These are phyloP conservation scores for Gnathonemus echidnorhynchus DNA, from an alignment of 2,113 vertebrate species.

Conservation along the genomic window DNA sequence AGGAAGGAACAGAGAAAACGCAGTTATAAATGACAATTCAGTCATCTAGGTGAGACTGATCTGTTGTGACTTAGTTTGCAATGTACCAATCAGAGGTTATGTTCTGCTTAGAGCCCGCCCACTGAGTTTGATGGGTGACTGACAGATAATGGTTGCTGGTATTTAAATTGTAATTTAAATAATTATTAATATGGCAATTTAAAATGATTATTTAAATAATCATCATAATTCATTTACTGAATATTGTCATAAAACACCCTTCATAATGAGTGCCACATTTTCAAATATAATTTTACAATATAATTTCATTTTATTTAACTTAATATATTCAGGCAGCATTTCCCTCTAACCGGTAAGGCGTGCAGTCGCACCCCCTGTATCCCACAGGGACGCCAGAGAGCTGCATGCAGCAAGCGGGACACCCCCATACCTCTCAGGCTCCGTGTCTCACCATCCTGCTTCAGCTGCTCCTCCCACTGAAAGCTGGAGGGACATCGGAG, in stretches of 20 bases:
- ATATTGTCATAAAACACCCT: not conserved
- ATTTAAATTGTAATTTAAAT: not conserved
- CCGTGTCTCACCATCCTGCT: constrained; percentile 65
- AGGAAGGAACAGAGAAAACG: too few relatives aligned
- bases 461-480: constrained; percentile 84
- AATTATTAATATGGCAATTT: not conserved
- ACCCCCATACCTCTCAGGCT: constrained; percentile 70
- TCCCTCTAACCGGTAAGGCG: not conserved
- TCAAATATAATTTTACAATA: not conserved
- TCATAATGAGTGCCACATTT: not conserved
- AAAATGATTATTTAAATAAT: not conserved
- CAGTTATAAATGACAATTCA: too few relatives aligned
- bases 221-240: not conserved
- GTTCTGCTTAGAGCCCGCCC: not conserved
- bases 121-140: not conserved
- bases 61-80: too few relatives aligned
- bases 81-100: not conserved
- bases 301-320: not conserved
- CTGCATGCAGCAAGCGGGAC: not conserved
- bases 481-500: constrained; percentile 53
- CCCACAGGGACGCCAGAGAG: not conserved
- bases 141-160: not conserved
- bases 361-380: not conserved
- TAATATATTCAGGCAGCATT: not conserved
- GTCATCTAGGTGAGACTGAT: too few relatives aligned